Evolutionary conservation across 2,797 vertebrate species (phyloP).

Genomic region (Acrossocheilus fasciatus): DNA sequence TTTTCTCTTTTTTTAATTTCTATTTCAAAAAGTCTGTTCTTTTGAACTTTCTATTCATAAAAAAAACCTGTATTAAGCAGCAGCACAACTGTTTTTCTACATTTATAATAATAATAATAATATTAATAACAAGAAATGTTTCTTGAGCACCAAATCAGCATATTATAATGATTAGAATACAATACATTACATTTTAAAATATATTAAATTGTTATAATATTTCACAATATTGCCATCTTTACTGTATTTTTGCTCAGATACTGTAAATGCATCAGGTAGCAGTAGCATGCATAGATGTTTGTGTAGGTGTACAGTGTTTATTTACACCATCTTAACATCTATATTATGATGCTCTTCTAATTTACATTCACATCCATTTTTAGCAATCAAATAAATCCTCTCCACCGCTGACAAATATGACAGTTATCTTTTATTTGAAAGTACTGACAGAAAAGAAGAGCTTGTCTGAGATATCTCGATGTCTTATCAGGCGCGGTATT

Average conservation of each 20-base stretch:
- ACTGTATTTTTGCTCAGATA: not conserved
- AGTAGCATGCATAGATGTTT: not conserved
- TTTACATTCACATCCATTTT: not conserved
- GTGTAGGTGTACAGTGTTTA: not conserved
- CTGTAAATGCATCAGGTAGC: not conserved
- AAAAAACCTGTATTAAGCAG: not conserved
- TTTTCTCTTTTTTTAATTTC: not conserved
- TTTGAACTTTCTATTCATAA: not conserved
- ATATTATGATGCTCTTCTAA: not conserved
- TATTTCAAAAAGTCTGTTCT: not conserved
- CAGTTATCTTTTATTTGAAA: constrained; percentile 37
- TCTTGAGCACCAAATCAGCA: not conserved
- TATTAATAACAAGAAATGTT: not conserved
- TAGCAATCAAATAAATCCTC: not conserved
- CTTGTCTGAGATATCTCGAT: constrained; percentile 3
- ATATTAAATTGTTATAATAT: not conserved
- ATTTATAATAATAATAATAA: not conserved
- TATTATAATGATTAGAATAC: not conserved
- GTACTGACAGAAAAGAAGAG: constrained; percentile 9
- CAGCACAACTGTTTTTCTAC: not conserved
- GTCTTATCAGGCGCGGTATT: constrained; percentile 37
- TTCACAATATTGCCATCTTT: not conserved
- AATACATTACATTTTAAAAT: not conserved
- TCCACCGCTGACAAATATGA: constrained; percentile 10
- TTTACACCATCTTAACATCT: not conserved